These are phyloP conservation scores for Tetropium fuscum DNA, from an alignment of 2,888 invertebrate genomes.

Conservation along the genomic window DNA sequence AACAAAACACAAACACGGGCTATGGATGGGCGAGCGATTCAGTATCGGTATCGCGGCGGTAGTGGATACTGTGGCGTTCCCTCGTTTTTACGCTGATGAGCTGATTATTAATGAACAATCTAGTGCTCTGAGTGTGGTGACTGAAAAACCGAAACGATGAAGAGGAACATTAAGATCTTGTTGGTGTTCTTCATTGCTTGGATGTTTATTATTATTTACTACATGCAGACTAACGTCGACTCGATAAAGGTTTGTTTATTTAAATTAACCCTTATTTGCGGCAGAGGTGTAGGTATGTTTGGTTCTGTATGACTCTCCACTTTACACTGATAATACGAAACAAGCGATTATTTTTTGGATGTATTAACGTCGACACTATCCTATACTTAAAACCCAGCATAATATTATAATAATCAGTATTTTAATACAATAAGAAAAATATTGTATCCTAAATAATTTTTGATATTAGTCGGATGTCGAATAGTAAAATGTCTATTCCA, in stretches of 20 bases:
- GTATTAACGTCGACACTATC: too few species aligned
- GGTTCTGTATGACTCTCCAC: too few species aligned
- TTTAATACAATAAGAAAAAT: too few species aligned
- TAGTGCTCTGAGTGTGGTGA: slow-evolving; percentile 27
- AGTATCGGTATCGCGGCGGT: slow-evolving; percentile 22
- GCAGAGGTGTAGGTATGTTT: too few species aligned
- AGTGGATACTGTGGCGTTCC: slow-evolving; percentile 13
- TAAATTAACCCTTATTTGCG: too few species aligned
- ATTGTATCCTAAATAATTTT: too few species aligned
- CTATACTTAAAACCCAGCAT: too few species aligned
- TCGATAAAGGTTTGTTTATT: slow-evolving; percentile 67
- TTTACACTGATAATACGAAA: too few species aligned
- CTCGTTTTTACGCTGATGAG: slow-evolving; percentile 9
- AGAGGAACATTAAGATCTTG: slow-evolving; percentile 73
- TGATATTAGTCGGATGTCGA: too few species aligned
- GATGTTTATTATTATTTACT: slow-evolving; percentile 75
- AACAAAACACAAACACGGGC: slow-evolving; percentile 26
- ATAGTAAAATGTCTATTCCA: too few species aligned
- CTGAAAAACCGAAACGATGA: slow-evolving; percentile 63
- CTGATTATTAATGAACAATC: slow-evolving; percentile 10
- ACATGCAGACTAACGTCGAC: slow-evolving; percentile 70
- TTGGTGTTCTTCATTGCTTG: slow-evolving; percentile 72
- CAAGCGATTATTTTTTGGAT: too few species aligned
- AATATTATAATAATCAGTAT: too few species aligned
- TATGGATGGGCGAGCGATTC: slow-evolving; percentile 17